A percentile compares a stretch with the other conserved stretches of the same genome.
Conservation (phyloP, 2,888 invertebrate genomes). For the Noctua comes region DNA sequence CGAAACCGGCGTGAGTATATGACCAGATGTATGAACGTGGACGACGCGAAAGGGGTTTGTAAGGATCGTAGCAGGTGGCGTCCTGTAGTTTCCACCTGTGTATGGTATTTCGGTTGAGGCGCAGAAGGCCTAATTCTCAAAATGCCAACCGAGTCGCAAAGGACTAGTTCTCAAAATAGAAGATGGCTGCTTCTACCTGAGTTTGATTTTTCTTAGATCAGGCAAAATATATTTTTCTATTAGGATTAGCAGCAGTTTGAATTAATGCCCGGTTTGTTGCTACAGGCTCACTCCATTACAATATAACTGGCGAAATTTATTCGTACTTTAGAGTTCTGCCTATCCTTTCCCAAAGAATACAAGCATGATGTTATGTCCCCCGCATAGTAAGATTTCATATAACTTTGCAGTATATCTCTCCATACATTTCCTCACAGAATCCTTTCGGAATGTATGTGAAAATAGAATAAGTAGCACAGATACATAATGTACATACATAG, state of each 20-base stretch:
- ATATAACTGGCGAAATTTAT: not conserved
- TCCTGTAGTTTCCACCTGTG: no score
- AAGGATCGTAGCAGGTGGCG: no score
- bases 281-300: not conserved
- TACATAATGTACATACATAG: conserved; percentile 9
- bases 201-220: no score
- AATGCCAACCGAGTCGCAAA: no score
- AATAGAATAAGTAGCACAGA: conserved; percentile 23
- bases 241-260: not conserved
- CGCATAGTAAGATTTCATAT: not conserved
- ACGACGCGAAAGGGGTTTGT: no score
- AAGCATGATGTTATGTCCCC: not conserved
- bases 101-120: no score
- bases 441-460: conserved; percentile 12
- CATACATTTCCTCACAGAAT: conserved; percentile 7
- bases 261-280: no score
- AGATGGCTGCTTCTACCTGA: no score
- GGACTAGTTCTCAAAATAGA: no score
- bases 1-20: no score
- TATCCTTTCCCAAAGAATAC: not conserved
- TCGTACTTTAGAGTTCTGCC: not conserved
- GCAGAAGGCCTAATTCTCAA: no score
- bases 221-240: not conserved
- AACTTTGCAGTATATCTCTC: not conserved
- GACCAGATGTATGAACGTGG: no score